Conservation (phyloP, 2,113 vertebrate genomes). For the Odocoileus virginianus region DNA sequence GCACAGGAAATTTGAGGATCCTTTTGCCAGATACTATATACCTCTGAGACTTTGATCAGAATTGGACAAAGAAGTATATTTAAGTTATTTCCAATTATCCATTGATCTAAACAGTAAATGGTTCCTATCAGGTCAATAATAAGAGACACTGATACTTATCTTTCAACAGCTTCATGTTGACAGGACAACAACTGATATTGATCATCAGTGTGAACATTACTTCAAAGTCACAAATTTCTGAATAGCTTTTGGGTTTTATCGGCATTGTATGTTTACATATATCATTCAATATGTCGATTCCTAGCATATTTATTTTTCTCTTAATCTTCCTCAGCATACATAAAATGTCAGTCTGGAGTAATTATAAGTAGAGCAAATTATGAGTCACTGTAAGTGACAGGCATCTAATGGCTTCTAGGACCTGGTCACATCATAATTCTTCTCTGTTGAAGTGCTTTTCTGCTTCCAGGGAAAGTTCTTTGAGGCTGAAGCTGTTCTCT, state of each 20-base stretch:
- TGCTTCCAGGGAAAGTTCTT: not conserved
- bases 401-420: not conserved
- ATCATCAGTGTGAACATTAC: not conserved
- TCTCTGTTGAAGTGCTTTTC: not conserved
- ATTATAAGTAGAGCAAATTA: not conserved
- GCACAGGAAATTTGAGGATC: not conserved
- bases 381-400: not conserved
- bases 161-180: not conserved
- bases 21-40: not conserved
- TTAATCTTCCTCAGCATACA: not conserved
- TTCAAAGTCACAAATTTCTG: conserved; percentile 5
- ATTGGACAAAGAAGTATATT: not conserved
- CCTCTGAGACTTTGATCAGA: not conserved
- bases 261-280: not conserved
- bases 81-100: not conserved
- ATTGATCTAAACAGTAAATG: not conserved
- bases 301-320: not conserved
- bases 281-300: not conserved
- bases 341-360: conserved; percentile 14
- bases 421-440: not conserved
- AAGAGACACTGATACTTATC: not conserved
- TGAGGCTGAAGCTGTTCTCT: not conserved
- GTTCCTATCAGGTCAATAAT: not conserved
- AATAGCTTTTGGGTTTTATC: not conserved
- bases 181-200: not conserved